Evolutionary conservation across 2,888 invertebrate genomes (phyloP), one percentile per base, ranked within the genome.

Genomic region (Oxyteleia sp.): DNA sequence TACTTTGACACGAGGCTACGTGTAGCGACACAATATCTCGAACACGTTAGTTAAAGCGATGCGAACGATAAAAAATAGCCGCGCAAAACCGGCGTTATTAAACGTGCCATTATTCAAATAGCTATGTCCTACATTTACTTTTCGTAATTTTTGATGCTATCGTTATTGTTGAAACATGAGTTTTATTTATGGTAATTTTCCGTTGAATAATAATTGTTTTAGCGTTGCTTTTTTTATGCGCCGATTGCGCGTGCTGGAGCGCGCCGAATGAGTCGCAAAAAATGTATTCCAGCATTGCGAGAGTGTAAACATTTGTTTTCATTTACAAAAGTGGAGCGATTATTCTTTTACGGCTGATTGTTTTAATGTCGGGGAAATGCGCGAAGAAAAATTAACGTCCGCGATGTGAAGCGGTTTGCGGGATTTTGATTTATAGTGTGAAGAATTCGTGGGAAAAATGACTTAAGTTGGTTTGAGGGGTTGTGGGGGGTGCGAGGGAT

Each of bases 121-220:
- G 68, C 72, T 64, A 45, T 47, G 82, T 75, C 75, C 82, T 82
- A 82, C 75, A 82, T 82, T 82, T 64, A 75, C 82, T 71, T 74
- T 81, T 53, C 61, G 61, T 74, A 74, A 80, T 80, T 74, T 43
- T 63, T 43, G 82, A 81, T 75, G 69, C 55, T 74, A 81, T 75
- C 75, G 81, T 81, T 74, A 81, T 69, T 81, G 81, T 75, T 69
- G 74, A 81, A 81, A 81, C 81, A 75, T 75, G 81, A 69, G 55
- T 81, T 81, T 81, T 82, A 75, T 82, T 75, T 82, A 82, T 82
- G 82, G 63, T 82, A 82, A 82, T 82, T 69, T 69, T 29, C 47
- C 55, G 61, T 75, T 81, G 61, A 74, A 81, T 81, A 81, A 81
- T 75, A 53, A 75, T 81, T 81, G 69, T 75, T 81, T 81, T 68